Conservation (phyloP, 2,888 invertebrate genomes). For the Melolontha melolontha region DNA sequence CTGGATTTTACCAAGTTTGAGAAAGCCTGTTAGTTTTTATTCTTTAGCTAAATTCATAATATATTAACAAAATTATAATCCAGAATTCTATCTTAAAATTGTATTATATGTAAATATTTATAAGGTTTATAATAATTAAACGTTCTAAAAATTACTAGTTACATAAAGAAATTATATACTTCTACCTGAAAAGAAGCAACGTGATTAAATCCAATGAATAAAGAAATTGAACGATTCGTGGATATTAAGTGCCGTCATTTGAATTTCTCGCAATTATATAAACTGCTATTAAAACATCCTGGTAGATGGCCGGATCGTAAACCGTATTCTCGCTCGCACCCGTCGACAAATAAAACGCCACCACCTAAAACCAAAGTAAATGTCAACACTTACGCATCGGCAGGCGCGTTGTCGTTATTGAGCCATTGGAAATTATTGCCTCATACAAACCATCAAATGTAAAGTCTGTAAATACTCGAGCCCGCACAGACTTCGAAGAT, state of each 20-base stretch:
- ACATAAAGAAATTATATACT: too few species aligned
- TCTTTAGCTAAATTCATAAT: too few species aligned
- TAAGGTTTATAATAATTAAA: too few species aligned
- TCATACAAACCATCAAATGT: slow-evolving; percentile 46
- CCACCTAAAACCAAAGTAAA: slow-evolving; percentile 47
- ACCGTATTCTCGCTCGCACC: slow-evolving; percentile 38
- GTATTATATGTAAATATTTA: too few species aligned
- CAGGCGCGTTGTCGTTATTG: slow-evolving; percentile 43
- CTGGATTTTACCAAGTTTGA: too few species aligned
- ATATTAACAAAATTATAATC: too few species aligned
- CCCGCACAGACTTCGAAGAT: slow-evolving; percentile 31
- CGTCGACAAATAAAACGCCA: slow-evolving; percentile 43
- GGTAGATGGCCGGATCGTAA: slow-evolving; percentile 39
- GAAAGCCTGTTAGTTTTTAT: too few species aligned
- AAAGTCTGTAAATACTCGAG: slow-evolving; percentile 18
- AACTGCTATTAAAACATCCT: slow-evolving; percentile 36
- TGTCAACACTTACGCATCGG: slow-evolving; percentile 48
- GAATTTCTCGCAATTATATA: slow-evolving; percentile 29
- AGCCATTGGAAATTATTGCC: slow-evolving; percentile 50
- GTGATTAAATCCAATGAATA: slow-evolving; percentile 8
- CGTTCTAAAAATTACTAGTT: too few species aligned
- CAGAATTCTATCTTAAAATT: too few species aligned
- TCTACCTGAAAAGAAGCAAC: too few species aligned
- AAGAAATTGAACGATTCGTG: slow-evolving; percentile 28
- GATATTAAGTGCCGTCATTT: slow-evolving; percentile 20